Evolutionary conservation across 2,113 vertebrate genomes (phyloP).

Genomic region (Corythoichthys haematopterus): DNA sequence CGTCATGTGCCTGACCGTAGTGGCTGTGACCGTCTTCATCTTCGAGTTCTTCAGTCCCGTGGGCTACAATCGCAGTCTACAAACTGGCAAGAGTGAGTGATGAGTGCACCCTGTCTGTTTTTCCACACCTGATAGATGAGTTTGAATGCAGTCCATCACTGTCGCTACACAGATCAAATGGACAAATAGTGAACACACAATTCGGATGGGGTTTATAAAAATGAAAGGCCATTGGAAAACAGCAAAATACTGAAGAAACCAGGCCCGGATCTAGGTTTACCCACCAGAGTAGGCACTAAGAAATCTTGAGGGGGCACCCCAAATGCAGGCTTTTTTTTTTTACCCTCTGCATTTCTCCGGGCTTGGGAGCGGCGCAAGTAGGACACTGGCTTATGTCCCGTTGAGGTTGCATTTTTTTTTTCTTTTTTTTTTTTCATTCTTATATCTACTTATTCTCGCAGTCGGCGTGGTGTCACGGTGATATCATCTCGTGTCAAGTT

Average conservation of each 20-base stretch:
- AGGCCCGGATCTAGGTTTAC: too few relatives aligned
- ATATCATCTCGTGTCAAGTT: too few relatives aligned
- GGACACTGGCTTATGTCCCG: too few relatives aligned
- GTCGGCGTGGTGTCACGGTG: too few relatives aligned
- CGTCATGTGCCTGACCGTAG: slow-evolving; percentile 94
- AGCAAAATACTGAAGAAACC: background rate
- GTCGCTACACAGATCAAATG: slow-evolving; percentile 30
- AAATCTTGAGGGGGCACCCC: too few relatives aligned
- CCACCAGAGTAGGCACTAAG: too few relatives aligned
- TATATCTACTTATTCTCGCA: too few relatives aligned
- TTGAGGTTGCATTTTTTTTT: too few relatives aligned
- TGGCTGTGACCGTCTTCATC: slow-evolving; percentile 92
- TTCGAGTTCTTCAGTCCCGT: slow-evolving; percentile 90
- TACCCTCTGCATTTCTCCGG: too few relatives aligned
- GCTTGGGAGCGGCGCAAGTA: too few relatives aligned
- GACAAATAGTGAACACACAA: slow-evolving; percentile 15
- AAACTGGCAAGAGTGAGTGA: slow-evolving; percentile 85
- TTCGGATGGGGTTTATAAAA: background rate
- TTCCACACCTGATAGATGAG: slow-evolving; percentile 25
- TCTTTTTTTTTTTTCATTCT: too few relatives aligned
- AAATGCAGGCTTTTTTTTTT: too few relatives aligned
- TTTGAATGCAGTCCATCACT: slow-evolving; percentile 19
- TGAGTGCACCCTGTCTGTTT: slow-evolving; percentile 23
- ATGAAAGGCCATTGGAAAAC: background rate
- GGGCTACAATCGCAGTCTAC: slow-evolving; percentile 82